phyloP scores from a whole-genome alignment of 2,797 vertebrate species.

The Lagodon rhomboides region DNA sequence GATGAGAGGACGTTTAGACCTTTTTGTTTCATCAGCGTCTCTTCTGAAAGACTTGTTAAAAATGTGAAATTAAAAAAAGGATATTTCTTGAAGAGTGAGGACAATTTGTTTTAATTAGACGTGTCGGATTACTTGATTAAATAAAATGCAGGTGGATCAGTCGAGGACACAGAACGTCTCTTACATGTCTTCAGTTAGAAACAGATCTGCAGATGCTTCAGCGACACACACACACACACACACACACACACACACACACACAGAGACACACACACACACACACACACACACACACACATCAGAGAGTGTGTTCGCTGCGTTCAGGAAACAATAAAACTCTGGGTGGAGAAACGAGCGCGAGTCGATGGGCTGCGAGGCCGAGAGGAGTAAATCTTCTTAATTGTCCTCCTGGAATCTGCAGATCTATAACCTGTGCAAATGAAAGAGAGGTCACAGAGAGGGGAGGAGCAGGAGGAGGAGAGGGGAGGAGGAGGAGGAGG shows the following conservation, averaged over 20 bases:
- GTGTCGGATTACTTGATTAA: too few species aligned
- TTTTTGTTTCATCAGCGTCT: too few species aligned
- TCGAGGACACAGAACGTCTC: not conserved
- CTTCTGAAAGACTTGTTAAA: too few species aligned
- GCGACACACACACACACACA: too few species aligned
- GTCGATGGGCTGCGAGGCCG: constrained; percentile 19
- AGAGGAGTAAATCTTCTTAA: constrained; percentile 39
- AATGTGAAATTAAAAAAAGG: too few species aligned
- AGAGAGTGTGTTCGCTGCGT: not conserved
- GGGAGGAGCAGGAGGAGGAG: not conserved
- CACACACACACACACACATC: not conserved
- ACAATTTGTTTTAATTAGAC: too few species aligned
- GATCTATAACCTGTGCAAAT: constrained; percentile 22
- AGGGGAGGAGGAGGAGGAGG: too few species aligned
- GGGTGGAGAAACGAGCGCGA: not conserved
- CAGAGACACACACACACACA: too few species aligned
- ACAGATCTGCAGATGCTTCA: not conserved
- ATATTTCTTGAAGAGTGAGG: too few species aligned
- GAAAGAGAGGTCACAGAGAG: constrained; percentile 3
- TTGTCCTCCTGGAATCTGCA: constrained; percentile 26
- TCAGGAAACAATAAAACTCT: not conserved
- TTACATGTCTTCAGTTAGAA: not conserved
- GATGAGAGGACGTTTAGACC: too few species aligned
- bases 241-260: too few species aligned
- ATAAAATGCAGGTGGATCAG: too few species aligned